Evolutionary conservation across 2,113 vertebrate species (phyloP).

Genomic region (Sebastes fasciatus): DNA sequence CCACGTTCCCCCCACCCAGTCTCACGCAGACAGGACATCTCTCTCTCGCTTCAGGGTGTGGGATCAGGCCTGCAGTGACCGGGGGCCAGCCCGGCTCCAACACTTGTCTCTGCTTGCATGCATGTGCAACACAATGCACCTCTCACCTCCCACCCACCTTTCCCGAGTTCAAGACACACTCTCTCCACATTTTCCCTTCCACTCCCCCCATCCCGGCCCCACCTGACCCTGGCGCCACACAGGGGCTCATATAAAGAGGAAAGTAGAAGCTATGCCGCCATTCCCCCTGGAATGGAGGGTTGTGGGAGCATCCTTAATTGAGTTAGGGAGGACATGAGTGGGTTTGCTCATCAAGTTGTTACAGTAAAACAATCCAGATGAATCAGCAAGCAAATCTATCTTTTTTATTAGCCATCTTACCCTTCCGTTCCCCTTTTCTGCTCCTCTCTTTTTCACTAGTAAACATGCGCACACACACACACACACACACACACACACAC

Average conservation of each 20-base stretch:
- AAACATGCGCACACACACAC: slow-evolving; percentile 17
- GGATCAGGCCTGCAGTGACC: slow-evolving; percentile 60
- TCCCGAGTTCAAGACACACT: slow-evolving; percentile 19
- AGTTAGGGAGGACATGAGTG: slow-evolving; percentile 81
- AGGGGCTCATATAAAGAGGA: slow-evolving; percentile 46
- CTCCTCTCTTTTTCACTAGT: slow-evolving; percentile 30
- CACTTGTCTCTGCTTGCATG: slow-evolving; percentile 45
- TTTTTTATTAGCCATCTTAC: slow-evolving; percentile 68
- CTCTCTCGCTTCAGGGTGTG: slow-evolving; percentile 15
- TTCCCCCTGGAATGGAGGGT: slow-evolving; percentile 62
- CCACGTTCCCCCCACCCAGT: slow-evolving; percentile 44
- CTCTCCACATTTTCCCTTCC: slow-evolving; percentile 9
- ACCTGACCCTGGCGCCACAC: slow-evolving; percentile 73
- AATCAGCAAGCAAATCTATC: slow-evolving; percentile 70
- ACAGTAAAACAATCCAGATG: slow-evolving; percentile 74
- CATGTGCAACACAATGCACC: slow-evolving; percentile 51
- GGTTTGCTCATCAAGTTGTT: slow-evolving; percentile 80
- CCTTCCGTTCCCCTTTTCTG: slow-evolving; percentile 41
- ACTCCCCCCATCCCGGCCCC: background rate
- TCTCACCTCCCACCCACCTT: slow-evolving; percentile 49
- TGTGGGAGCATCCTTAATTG: slow-evolving; percentile 77
- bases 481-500: slow-evolving; percentile 24
- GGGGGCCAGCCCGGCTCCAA: slow-evolving; percentile 18
- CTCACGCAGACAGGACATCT: slow-evolving; percentile 55
- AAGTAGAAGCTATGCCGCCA: slow-evolving; percentile 45